Evolutionary conservation across 2,113 vertebrate genomes (phyloP).

Genomic region (Sturnus vulgaris): DNA sequence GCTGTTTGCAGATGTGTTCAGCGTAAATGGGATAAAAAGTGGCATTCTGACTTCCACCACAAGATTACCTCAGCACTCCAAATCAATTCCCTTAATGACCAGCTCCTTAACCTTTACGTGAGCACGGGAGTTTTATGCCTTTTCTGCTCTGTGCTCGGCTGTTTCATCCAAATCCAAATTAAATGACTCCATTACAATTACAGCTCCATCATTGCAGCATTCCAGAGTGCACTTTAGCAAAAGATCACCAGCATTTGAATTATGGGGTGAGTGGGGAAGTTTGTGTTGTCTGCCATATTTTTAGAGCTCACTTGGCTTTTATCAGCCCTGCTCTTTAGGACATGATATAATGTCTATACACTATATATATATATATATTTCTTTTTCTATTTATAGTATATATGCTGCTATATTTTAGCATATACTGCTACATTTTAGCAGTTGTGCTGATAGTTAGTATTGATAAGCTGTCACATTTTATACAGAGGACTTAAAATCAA

Average conservation of each 20-base stretch:
- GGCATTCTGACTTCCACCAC: background rate
- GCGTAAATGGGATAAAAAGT: background rate
- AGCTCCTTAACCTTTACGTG: background rate
- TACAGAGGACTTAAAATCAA: background rate
- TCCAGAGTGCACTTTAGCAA: conserved; percentile 1
- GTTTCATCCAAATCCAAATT: conserved; percentile 43
- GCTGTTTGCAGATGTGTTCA: background rate
- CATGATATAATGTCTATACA: too few species aligned
- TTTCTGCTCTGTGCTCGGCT: background rate
- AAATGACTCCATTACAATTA: conserved; percentile 46
- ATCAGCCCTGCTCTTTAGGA: background rate
- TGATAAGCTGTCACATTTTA: background rate
- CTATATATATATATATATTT: background rate
- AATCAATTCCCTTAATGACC: background rate
- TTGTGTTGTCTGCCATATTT: background rate
- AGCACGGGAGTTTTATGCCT: background rate
- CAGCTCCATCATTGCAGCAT: background rate
- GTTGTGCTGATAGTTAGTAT: background rate
- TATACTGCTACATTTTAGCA: background rate
- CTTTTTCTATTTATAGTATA: background rate
- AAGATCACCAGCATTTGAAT: conserved; percentile 31
- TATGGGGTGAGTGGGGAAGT: background rate
- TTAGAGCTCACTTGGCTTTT: background rate
- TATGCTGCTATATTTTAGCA: background rate
- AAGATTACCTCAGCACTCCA: background rate